Evolutionary conservation across 2,797 vertebrate genomes (phyloP), one percentile per base, ranked within the genome.

Genomic region (Artibeus jamaicensis): DNA sequence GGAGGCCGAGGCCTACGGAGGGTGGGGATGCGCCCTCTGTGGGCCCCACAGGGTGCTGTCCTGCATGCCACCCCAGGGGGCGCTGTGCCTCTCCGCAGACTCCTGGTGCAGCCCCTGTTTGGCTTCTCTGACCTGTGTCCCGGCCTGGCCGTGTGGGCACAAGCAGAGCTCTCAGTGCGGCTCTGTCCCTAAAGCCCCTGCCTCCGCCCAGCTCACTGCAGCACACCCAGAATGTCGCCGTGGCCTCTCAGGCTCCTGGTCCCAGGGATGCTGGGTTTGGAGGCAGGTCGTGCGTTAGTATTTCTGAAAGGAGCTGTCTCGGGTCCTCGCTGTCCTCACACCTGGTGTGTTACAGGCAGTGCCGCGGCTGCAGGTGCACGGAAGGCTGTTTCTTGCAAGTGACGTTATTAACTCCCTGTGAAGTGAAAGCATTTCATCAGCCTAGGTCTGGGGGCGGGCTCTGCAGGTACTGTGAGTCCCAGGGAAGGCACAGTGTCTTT

Each of bases 61-160:
- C 5, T 24, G 2, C 7, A 3, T 24, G 50, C 53, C 2, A 4
- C 14, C 62, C 16, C 46, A 44, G 79, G 26, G 0, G 14, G 3
- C 77, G 22, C 18, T 34, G 2, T 21, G 34, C 2, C 0, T 73
- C 67, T 5, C 6, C 9, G 14, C 11, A 50, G 50, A 15, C 26
- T 8, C 18, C 3, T 1, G 16, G 34, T 10, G 26, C 3, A 18
- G 37, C 78, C 29, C 26, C 32, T 3, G 26, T 21, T 1, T 2
- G 19, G 76, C 18, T 37, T n/a, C 37, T 67, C 29, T 4, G 9
- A 2, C 55, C 46, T 6, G 6, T 8, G 14, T 57, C 29, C 34
- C 16, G 26, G 7, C 57, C 10, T 46, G 42, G 42, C 12, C 21
- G 32, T 15, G 67, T 29, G 32, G 32, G 39, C 26, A 37, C 39